Evolutionary conservation across 2,888 invertebrate species (phyloP).

Genomic region (Xanthorhoe spadicearia): DNA sequence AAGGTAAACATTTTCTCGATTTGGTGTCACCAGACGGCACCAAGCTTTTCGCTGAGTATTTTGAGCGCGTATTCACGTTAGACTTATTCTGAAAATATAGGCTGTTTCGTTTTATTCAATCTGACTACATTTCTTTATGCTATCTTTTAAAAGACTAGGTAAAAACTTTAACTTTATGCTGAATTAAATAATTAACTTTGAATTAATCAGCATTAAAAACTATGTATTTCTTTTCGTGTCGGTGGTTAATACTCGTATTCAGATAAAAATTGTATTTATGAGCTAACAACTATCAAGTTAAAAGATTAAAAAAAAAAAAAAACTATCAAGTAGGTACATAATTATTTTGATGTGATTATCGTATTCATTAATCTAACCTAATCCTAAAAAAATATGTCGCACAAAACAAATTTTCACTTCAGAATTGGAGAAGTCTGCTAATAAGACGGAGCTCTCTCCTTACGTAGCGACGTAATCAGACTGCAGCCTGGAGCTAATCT

Average conservation of each 20-base stretch:
- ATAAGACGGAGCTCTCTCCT: conserved; percentile 61
- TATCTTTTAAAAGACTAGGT: background rate
- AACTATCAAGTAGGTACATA: no score
- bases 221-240: no score
- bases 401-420: conserved; percentile 60
- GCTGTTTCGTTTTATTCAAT: background rate
- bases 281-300: background rate
- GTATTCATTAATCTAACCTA: background rate
- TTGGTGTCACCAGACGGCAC: conserved; percentile 18
- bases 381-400: conserved; percentile 13
- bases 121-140: background rate
- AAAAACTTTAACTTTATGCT: background rate
- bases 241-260: no score
- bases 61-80: background rate
- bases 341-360: background rate
- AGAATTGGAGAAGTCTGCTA: conserved; percentile 63
- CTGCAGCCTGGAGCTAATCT: conserved; percentile 79
- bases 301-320: no score
- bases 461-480: conserved; percentile 74
- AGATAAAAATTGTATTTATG: no score
- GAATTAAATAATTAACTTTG: background rate
- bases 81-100: conserved; percentile 17
- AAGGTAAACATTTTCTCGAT: conserved; percentile 46
- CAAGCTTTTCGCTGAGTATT: background rate
- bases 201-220: background rate